Evolutionary conservation across 2,797 vertebrate genomes (phyloP), one percentile per base, ranked within the genome.

Genomic region (Lutjanus campechanus): DNA sequence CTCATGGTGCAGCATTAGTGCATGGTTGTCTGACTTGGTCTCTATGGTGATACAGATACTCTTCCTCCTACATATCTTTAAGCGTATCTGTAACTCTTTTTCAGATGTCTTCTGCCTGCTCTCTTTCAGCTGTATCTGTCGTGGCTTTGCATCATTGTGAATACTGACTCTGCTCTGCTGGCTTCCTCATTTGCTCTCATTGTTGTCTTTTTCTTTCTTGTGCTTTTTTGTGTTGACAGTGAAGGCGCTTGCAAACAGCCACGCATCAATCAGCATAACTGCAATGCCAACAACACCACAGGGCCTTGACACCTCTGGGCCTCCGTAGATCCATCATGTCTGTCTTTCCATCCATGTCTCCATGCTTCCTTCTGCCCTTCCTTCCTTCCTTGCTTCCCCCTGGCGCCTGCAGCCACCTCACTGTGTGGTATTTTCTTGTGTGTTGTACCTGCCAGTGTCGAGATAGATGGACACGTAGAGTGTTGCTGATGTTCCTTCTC

Each of bases 231-330:
- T 93, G 73, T 93, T 82, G 91, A 95, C 95, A 96, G 95, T 96
- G 94, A 95, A 88, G 87, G 87, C 82, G 90, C 90, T 94, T 94
- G 93, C 91, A 95, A 95, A 92, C 91, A 85, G 89, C 90, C 92
- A 93, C 76, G 73, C 92, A 92, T 91, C 93, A 85, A 55, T 88
- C 89, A 74, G 84, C 84, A 90, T 91, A 81, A 90, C 85, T 73
- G 76, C 88, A 91, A 87, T 88, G 79, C 89, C 91, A 90, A 78
- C 85, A 74, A 43, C 93, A 88, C 84, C 89, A 69, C 87, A 74
- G 83, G 82, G 89, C 88, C 87, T 78, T 91, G 85, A 87, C 76
- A 72, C 62, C 69, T 87, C 84, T 85, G 87, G 87, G 88, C 88
- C 86, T 85, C 84, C 86, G 76, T 89, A 77, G 80, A 76, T 77